phyloP scores from a whole-genome alignment of 2,113 vertebrate species.

The Osmerus eperlanus region DNA sequence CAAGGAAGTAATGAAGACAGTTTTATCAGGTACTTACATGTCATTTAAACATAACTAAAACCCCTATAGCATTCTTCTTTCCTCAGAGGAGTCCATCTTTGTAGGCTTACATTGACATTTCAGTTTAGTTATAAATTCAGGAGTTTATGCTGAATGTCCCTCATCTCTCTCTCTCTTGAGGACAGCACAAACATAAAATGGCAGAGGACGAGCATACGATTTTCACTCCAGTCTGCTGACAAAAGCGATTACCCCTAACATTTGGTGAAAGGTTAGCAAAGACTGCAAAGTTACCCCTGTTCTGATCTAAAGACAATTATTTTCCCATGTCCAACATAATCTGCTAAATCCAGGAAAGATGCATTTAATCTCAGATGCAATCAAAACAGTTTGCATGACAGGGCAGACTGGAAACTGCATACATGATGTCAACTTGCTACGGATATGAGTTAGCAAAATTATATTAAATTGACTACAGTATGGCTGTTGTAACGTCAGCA shows the following conservation, averaged over 20 bases:
- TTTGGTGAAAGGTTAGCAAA: neutral
- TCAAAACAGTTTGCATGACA: neutral
- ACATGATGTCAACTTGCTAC: neutral
- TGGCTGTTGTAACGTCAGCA: too few relatives aligned
- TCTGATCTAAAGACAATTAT: neutral
- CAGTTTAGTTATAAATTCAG: too few relatives aligned
- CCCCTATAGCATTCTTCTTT: neutral
- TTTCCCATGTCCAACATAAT: neutral
- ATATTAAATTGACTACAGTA: too few relatives aligned
- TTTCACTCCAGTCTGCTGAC: neutral
- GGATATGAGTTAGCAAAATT: neutral
- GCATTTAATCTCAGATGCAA: neutral
- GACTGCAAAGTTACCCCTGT: neutral
- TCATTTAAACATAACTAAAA: neutral
- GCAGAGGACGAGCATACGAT: neutral
- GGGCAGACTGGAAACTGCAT: neutral
- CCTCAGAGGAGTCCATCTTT: neutral
- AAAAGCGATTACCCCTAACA: neutral
- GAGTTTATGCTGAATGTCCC: too few relatives aligned
- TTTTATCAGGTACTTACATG: constrained; percentile 4
- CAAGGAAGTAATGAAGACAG: constrained; percentile 8
- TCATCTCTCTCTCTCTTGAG: neutral
- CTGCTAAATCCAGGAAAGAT: neutral
- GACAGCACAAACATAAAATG: neutral
- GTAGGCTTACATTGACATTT: neutral